Conservation (phyloP, 2,888 invertebrate species). For the Nematopogon swammerdamellus region DNA sequence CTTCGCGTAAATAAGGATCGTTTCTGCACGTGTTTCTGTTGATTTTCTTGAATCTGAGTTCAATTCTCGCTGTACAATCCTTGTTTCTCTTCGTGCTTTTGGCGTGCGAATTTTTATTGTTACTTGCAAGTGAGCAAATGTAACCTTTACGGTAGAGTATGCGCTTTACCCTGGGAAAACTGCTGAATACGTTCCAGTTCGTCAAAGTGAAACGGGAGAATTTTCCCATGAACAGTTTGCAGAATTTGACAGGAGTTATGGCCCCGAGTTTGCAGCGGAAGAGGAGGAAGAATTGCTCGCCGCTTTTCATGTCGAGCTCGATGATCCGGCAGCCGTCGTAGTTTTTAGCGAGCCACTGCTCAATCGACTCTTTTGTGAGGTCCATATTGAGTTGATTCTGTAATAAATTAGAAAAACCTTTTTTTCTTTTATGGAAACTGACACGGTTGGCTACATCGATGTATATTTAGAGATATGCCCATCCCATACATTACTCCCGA, state of each 20-base stretch:
- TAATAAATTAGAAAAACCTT: no score
- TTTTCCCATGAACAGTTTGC: conserved; percentile 10
- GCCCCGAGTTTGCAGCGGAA: background rate
- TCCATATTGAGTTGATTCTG: no score
- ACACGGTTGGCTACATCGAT: no score
- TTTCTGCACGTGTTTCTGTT: conserved; percentile 19
- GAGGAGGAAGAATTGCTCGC: background rate
- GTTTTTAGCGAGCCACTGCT: background rate
- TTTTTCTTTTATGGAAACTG: no score
- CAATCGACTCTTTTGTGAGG: background rate
- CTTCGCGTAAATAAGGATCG: conserved; percentile 16
- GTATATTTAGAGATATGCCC: no score
- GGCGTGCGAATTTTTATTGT: conserved; percentile 13
- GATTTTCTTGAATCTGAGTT: conserved; percentile 19
- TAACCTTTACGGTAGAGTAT: conserved; percentile 18
- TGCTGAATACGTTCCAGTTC: conserved; percentile 17
- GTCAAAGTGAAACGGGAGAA: conserved; percentile 21
- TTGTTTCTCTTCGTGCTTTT: conserved; percentile 13
- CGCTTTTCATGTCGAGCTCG: background rate
- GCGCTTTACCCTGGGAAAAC: conserved; percentile 16
- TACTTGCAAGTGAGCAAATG: conserved; percentile 16
- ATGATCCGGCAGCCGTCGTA: background rate
- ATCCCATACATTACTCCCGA: no score
- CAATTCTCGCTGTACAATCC: conserved; percentile 19
- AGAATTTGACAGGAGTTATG: background rate